Conservation (phyloP, 2,888 invertebrate genomes). For the Ypsolopha scabrella region DNA sequence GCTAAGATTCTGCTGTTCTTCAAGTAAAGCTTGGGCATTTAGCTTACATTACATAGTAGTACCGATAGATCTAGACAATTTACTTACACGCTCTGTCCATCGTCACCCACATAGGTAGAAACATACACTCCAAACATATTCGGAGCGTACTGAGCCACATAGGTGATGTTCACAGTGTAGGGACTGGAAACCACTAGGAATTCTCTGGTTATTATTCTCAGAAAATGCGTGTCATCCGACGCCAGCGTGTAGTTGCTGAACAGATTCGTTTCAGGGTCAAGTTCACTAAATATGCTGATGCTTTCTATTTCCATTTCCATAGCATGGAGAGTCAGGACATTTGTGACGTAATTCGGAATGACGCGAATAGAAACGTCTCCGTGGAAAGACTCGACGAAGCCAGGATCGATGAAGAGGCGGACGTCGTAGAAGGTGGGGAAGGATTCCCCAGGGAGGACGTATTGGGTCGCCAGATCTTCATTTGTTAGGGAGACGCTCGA, state of each 20-base stretch:
- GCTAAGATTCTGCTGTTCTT: too few relatives aligned
- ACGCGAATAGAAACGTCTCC: conserved; percentile 57
- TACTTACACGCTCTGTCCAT: conserved; percentile 36
- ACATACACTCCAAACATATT: conserved; percentile 75
- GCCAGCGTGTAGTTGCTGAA: conserved; percentile 19
- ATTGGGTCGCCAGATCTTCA: not conserved
- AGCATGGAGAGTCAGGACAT: conserved; percentile 51
- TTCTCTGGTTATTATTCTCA: conserved; percentile 48
- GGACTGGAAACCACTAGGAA: conserved; percentile 32
- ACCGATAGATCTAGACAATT: too few relatives aligned
- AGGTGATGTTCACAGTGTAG: conserved; percentile 67
- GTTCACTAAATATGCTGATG: conserved; percentile 23
- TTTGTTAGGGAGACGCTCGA: not conserved
- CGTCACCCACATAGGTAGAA: conserved; percentile 53
- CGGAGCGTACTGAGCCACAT: conserved; percentile 64
- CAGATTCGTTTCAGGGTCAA: conserved; percentile 17
- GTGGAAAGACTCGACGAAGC: conserved; percentile 38
- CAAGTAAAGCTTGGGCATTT: too few relatives aligned
- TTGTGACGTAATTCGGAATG: conserved; percentile 24
- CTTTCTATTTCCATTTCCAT: conserved; percentile 43
- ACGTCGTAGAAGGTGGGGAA: conserved; percentile 67
- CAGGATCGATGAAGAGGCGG: conserved; percentile 53
- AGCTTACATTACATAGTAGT: too few relatives aligned
- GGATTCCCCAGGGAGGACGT: conserved; percentile 43
- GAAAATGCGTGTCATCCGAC: conserved; percentile 52